A percentile compares a stretch with the other conserved stretches of the same genome.
Evolutionary conservation across 2,888 invertebrate species (phyloP).

Genomic region (Pristionchus exspectatus): DNA sequence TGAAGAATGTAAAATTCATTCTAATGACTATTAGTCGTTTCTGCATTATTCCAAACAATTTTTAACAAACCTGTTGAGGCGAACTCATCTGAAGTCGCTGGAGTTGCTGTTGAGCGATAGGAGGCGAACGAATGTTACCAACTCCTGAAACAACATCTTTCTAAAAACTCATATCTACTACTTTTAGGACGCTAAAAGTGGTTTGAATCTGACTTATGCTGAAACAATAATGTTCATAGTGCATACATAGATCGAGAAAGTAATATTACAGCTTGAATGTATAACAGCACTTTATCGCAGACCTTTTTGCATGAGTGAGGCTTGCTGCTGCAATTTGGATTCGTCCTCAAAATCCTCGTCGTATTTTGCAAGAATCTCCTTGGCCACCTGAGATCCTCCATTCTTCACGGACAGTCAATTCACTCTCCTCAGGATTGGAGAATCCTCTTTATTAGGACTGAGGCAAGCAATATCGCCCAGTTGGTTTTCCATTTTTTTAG

Average conservation of each 20-base stretch:
- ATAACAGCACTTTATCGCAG: background rate
- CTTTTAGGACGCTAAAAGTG: background rate
- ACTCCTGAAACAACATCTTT: background rate
- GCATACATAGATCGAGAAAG: too few relatives aligned
- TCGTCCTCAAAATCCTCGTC: constrained; percentile 81
- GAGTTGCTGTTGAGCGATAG: background rate
- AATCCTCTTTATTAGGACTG: too few relatives aligned
- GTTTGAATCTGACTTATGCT: background rate
- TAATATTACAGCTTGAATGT: background rate
- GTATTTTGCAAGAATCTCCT: constrained; percentile 90
- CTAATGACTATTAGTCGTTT: background rate
- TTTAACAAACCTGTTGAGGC: constrained; percentile 49
- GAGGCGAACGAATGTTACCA: background rate
- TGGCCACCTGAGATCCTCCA: constrained; percentile 84
- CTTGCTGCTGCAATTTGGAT: background rate
- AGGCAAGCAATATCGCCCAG: too few relatives aligned
- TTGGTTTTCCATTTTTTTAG: too few relatives aligned
- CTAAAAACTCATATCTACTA: background rate
- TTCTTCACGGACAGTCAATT: too few relatives aligned
- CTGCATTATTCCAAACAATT: background rate
- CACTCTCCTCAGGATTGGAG: too few relatives aligned
- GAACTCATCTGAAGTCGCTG: background rate
- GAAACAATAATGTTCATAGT: too few relatives aligned
- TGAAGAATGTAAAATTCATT: too few relatives aligned
- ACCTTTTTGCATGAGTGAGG: background rate